A percentile compares a stretch with the other conserved stretches of the same genome.
These are phyloP conservation scores for Drosophila quasianomalipes DNA, from an alignment of 2,888 invertebrate species.

Conservation along the genomic window DNA sequence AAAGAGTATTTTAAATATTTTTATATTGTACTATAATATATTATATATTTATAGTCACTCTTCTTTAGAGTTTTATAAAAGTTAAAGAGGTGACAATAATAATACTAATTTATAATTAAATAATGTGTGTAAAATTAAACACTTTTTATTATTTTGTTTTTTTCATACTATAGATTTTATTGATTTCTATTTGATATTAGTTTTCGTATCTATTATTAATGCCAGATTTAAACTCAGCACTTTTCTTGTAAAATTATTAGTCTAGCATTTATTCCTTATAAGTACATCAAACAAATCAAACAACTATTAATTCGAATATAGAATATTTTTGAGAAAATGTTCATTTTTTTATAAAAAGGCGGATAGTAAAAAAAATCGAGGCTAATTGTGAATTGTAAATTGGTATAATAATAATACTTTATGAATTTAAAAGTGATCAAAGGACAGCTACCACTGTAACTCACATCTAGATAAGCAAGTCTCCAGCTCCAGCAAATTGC, in stretches of 20 bases:
- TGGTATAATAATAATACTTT: not conserved
- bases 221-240: not conserved
- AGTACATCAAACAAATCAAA: too few species aligned
- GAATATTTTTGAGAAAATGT: not conserved
- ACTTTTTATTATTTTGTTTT: not conserved
- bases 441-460: slow-evolving; percentile 45
- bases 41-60: not conserved
- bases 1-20: not conserved
- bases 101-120: not conserved
- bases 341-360: not conserved
- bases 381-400: not conserved
- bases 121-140: not conserved
- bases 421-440: not conserved
- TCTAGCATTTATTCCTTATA: too few species aligned
- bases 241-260: too few species aligned
- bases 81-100: not conserved
- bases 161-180: not conserved
- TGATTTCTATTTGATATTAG: not conserved
- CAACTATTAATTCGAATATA: not conserved
- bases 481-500: slow-evolving; percentile 36
- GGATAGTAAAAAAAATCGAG: not conserved
- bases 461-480: slow-evolving; percentile 40
- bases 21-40: not conserved
- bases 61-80: not conserved
- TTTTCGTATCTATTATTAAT: not conserved